phyloP scores from a whole-genome alignment of 2,888 invertebrate species.

The Drosophila bunnanda region DNA sequence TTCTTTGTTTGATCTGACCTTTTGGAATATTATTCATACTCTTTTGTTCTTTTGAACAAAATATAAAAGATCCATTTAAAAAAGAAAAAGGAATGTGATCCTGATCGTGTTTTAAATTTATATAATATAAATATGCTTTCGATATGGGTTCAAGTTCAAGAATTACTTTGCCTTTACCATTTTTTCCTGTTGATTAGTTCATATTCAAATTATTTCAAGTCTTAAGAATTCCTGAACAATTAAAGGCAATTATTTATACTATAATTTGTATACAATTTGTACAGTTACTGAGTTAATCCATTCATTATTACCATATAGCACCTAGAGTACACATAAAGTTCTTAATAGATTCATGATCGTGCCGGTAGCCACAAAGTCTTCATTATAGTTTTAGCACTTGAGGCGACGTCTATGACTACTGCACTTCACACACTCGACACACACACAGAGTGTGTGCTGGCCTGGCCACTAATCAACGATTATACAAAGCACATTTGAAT shows the following conservation, averaged over 20 bases:
- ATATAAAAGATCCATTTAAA: no score
- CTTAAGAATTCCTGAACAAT: not conserved
- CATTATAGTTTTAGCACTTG: slow-evolving; percentile 41
- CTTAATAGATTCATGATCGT: slow-evolving; percentile 30
- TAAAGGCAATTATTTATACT: not conserved
- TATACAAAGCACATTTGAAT: slow-evolving; percentile 39
- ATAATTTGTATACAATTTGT: slow-evolving; percentile 7
- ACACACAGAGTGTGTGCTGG: slow-evolving; percentile 7
- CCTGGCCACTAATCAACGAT: slow-evolving; percentile 29
- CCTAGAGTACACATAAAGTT: slow-evolving; percentile 14
- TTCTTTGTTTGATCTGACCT: not conserved
- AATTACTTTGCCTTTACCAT: no score
- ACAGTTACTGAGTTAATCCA: slow-evolving; percentile 1
- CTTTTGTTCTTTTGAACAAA: no score
- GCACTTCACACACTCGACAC: slow-evolving; percentile 12
- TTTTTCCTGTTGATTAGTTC: not conserved
- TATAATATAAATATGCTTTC: no score
- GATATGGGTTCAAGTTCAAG: no score
- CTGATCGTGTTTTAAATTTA: no score
- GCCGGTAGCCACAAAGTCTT: slow-evolving; percentile 33
- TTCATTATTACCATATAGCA: slow-evolving; percentile 18
- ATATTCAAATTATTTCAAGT: not conserved
- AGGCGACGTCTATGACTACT: slow-evolving; percentile 31
- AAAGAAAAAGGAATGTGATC: not conserved
- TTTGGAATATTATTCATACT: not conserved